These are phyloP conservation scores for Orius insidiosus DNA, from an alignment of 1,140 invertebrate species.

Conservation along the genomic window DNA sequence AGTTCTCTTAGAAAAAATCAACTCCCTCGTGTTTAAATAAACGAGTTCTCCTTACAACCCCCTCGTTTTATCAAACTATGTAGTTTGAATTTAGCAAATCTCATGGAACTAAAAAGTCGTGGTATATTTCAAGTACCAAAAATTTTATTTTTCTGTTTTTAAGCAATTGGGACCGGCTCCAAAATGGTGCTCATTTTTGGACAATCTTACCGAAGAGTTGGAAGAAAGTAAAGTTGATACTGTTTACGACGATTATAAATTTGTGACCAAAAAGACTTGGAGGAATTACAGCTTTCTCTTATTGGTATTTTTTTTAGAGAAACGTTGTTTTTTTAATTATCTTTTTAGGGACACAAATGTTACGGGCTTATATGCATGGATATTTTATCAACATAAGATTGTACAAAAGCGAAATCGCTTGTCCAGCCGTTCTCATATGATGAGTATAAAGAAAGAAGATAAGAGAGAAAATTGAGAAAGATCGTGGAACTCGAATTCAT, in stretches of 20 bases:
- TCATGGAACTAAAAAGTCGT: too few species aligned
- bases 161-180: constrained; percentile 82
- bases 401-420: constrained; percentile 80
- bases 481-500: constrained; percentile 58
- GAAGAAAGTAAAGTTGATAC: constrained; percentile 58
- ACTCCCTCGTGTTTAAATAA: too few species aligned
- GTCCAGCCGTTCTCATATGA: constrained; percentile 89
- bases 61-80: too few species aligned
- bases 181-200: constrained; percentile 91
- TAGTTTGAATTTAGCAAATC: too few species aligned
- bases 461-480: constrained; percentile 69
- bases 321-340: neutral
- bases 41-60: too few species aligned
- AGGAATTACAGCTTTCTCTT: constrained; percentile 74
- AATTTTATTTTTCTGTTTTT: constrained; percentile 12
- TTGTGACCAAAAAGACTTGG: constrained; percentile 83
- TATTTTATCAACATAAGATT: constrained; percentile 90
- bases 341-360: constrained; percentile 55
- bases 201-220: constrained; percentile 92
- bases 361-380: constrained; percentile 96
- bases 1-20: too few species aligned
- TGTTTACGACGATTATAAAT: constrained; percentile 99
- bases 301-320: constrained; percentile 38
- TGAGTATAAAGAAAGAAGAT: constrained; percentile 85
- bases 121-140: too few species aligned